Percentiles rank a stretch among this genome's conserved stretches.
These are phyloP conservation scores for Esox niger DNA, from an alignment of 2,113 vertebrate genomes.

Conservation along the genomic window DNA sequence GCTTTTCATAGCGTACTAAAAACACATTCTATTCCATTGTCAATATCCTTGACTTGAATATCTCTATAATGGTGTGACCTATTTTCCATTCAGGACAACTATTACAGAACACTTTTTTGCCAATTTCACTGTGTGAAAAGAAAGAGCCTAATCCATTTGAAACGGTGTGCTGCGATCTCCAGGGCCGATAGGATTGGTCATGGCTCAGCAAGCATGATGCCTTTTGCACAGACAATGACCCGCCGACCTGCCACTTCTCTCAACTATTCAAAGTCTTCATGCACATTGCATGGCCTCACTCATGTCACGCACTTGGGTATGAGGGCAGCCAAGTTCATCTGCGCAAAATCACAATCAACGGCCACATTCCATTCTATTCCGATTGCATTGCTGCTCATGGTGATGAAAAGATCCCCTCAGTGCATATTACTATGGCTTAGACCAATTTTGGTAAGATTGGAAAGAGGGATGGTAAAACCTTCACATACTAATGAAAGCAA, in stretches of 20 bases:
- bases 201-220: slow-evolving; percentile 38
- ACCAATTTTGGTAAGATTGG: slow-evolving; percentile 57
- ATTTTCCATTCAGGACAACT: slow-evolving; percentile 37
- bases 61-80: slow-evolving; percentile 40
- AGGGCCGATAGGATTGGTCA: slow-evolving; percentile 47
- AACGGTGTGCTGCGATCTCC: slow-evolving; percentile 38
- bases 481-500: slow-evolving; percentile 54
- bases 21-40: not conserved
- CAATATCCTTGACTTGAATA: slow-evolving; percentile 39
- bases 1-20: slow-evolving; percentile 15
- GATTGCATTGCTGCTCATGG: slow-evolving; percentile 54
- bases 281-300: slow-evolving; percentile 43
- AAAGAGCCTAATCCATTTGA: slow-evolving; percentile 45
- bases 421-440: slow-evolving; percentile 61
- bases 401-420: slow-evolving; percentile 28
- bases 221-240: slow-evolving; percentile 26
- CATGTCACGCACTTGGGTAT: slow-evolving; percentile 29
- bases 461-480: slow-evolving; percentile 51
- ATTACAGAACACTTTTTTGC: slow-evolving; percentile 18
- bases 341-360: slow-evolving; percentile 51
- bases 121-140: slow-evolving; percentile 42
- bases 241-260: slow-evolving; percentile 38
- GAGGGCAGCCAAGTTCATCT: slow-evolving; percentile 55
- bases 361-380: slow-evolving; percentile 60
- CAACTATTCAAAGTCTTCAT: slow-evolving; percentile 26